Evolutionary conservation across 2,113 vertebrate genomes (phyloP).

Genomic region (Prietella phreatophila): DNA sequence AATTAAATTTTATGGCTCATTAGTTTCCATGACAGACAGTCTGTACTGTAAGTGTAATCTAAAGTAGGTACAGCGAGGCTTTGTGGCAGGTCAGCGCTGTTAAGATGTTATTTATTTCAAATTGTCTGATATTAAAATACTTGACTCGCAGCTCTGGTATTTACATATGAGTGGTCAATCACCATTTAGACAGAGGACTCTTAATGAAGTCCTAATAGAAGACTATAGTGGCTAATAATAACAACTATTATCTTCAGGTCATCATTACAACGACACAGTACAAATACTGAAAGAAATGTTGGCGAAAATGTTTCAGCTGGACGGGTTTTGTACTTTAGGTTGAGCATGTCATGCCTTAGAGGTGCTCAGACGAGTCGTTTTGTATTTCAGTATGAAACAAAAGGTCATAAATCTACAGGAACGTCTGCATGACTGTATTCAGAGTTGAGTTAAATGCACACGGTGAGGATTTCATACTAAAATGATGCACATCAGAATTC

Average conservation of each 20-base stretch:
- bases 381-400: not conserved
- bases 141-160: conserved; percentile 85
- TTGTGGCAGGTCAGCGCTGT: conserved; percentile 80
- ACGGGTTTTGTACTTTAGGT: not conserved
- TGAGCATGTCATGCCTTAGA: not conserved
- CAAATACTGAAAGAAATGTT: not conserved
- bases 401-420: not conserved
- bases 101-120: conserved; percentile 90
- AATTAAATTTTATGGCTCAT: conserved; percentile 99
- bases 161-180: conserved; percentile 81
- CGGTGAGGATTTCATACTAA: not conserved
- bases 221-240: conserved; percentile 34
- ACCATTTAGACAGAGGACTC: conserved; percentile 73
- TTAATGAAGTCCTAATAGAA: conserved; percentile 63
- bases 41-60: conserved; percentile 90
- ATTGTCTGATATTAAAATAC: conserved; percentile 90
- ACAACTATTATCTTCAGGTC: not conserved
- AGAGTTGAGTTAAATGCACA: not conserved
- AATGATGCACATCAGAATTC: not conserved
- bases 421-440: not conserved
- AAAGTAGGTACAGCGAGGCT: conserved; percentile 84
- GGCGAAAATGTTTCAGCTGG: not conserved
- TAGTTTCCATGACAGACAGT: conserved; percentile 83
- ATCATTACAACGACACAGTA: not conserved
- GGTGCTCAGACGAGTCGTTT: not conserved